Conservation (phyloP, 2,113 vertebrate genomes). For the Sebastes schlegelii region DNA sequence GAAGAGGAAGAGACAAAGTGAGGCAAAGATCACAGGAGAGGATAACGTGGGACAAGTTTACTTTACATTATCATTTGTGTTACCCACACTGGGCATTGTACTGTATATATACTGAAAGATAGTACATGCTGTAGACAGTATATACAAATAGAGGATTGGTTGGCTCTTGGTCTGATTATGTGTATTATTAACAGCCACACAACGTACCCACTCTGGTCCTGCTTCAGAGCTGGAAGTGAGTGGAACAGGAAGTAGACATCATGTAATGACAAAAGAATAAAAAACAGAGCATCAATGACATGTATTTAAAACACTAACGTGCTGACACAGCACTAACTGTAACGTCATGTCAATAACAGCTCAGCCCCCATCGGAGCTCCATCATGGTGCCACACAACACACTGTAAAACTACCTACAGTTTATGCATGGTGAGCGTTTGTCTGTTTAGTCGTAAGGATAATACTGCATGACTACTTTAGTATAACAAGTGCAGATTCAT, state of each 20-base stretch:
- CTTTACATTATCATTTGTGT: not conserved
- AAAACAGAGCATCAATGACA: not conserved
- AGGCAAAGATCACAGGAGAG: not conserved
- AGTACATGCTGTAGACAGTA: not conserved
- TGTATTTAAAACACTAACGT: not conserved
- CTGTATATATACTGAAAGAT: not conserved
- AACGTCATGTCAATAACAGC: not conserved
- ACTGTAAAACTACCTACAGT: no score
- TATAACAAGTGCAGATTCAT: not conserved
- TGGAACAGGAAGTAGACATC: not conserved
- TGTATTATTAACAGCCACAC: fast-evolving
- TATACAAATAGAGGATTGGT: not conserved
- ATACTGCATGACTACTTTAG: not conserved
- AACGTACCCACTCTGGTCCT: constrained; percentile 57
- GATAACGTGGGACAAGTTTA: not conserved
- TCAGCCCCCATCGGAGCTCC: not conserved
- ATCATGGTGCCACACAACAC: no score
- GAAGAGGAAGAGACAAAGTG: not conserved
- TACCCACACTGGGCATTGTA: not conserved
- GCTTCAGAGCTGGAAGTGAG: constrained; percentile 58
- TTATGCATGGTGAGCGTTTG: not conserved
- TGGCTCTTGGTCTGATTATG: not conserved
- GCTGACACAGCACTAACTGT: not conserved
- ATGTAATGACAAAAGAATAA: fast-evolving
- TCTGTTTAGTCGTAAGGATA: not conserved